phyloP scores from a whole-genome alignment of 2,797 vertebrate genomes.

The Brachyrhaphis roseni region DNA sequence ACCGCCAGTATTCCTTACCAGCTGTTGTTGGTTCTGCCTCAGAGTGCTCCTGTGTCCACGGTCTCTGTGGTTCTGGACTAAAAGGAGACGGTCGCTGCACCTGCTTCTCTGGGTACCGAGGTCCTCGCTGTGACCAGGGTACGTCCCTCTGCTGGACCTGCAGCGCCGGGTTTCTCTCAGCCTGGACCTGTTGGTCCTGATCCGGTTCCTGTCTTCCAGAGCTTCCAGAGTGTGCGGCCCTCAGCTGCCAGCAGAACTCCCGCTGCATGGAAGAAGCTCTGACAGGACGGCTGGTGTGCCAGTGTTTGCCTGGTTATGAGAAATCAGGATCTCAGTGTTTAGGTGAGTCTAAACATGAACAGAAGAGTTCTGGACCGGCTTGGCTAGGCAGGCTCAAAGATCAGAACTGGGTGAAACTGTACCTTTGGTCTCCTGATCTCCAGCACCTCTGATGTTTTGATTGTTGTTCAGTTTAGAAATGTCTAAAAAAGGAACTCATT shows the following conservation, averaged over 20 bases:
- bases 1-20: neutral
- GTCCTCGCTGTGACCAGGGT: slow-evolving; percentile 86
- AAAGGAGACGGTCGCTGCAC: slow-evolving; percentile 84
- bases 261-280: slow-evolving; percentile 82
- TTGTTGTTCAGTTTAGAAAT: neutral
- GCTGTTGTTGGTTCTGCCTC: neutral
- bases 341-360: slow-evolving; percentile 80
- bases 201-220: slow-evolving; percentile 73
- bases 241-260: slow-evolving; percentile 82
- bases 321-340: slow-evolving; percentile 74
- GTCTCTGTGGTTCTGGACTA: slow-evolving; percentile 84
- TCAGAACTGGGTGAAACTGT: neutral
- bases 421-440: neutral
- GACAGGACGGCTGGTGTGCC: slow-evolving; percentile 79
- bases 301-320: slow-evolving; percentile 82
- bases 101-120: slow-evolving; percentile 89
- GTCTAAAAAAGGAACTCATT: neutral
- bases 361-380: neutral
- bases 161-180: neutral
- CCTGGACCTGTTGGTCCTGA: neutral
- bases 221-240: slow-evolving; percentile 78
- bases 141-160: slow-evolving; percentile 47
- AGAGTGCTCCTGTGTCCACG: slow-evolving; percentile 90
- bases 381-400: neutral
- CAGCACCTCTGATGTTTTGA: neutral